Base-by-base conservation (phyloP, 1,140 invertebrate genomes). In the Trissolcus basalis region DNA sequence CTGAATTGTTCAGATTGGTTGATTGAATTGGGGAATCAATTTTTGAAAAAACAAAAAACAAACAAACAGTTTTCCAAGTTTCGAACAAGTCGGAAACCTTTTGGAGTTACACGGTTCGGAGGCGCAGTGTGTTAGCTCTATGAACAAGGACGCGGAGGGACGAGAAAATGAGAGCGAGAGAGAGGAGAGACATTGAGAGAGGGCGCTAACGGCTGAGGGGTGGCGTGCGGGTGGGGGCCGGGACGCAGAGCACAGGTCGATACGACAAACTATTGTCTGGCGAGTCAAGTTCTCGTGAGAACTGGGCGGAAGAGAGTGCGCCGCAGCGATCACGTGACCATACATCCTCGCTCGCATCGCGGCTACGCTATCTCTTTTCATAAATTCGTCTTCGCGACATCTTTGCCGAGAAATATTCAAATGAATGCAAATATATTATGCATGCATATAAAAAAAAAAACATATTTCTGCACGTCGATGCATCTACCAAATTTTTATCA, bases 201-300 rank as follows among this genome's bases (percentile, higher is more conserved):
- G 56, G 49, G 55, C 55, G 43, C 54, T 51, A 35, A 47, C 54
- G 41, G 48, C 33, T 13, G 43, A 44, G 45, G 60, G 65, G 48
- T 32, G 47, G 41, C 39, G 11, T 11, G n/a, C 43, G 43, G 43
- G 7, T 13, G 43, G 43, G 49, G 27, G 63, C 53, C 47, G 64
- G 51, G 64, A 53, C 49, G 74, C 27, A 58, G 68, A 59, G 72
- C 76, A 51, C 82, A 81, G 82, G 83, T 82, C 82, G 83, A 83
- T 84, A 84, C 82, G 82, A 80, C 83, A 83, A 84, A 83, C 83
- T 84, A 83, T 85, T 85, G 82, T 85, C 82, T 83, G 81, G 77
- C 77, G 81, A 77, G 74, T 80, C 75, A 82, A 83, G 79, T 81
- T 81, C 81, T 85, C 80, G 72, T 78, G 82, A 83, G 81, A 82